Percentiles rank a stretch among this genome's conserved stretches.
phyloP scores from a whole-genome alignment of 2,113 vertebrate genomes.

The Labeo catla region DNA sequence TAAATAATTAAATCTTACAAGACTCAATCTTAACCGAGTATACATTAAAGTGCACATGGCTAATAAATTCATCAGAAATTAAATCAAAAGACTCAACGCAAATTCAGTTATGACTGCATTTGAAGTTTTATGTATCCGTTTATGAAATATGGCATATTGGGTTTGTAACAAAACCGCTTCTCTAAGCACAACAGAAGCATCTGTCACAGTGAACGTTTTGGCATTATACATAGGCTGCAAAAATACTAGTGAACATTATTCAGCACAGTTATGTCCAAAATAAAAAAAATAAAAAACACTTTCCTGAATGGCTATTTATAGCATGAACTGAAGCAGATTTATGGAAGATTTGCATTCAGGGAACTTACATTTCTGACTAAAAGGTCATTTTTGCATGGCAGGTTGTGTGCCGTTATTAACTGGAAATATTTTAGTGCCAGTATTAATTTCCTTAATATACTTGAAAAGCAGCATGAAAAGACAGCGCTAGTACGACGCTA shows the following conservation, averaged over 20 bases:
- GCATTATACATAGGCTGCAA: not conserved
- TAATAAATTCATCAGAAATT: not conserved
- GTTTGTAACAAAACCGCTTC: slow-evolving; percentile 23
- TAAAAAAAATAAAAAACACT: not conserved
- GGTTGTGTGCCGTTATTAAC: slow-evolving; percentile 17
- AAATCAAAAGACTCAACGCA: not conserved
- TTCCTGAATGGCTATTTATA: not conserved
- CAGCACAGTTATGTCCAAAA: not conserved
- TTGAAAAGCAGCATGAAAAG: slow-evolving; percentile 40
- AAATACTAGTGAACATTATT: not conserved
- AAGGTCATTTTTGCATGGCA: not conserved
- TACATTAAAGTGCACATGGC: not conserved
- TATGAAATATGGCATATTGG: slow-evolving; percentile 27
- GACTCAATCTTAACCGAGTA: not conserved
- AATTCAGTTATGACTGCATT: not conserved
- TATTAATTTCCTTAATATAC: slow-evolving; percentile 34
- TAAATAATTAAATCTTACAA: not conserved
- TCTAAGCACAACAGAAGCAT: slow-evolving; percentile 9
- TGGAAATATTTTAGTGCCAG: slow-evolving; percentile 26
- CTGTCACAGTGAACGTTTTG: not conserved
- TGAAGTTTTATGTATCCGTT: slow-evolving; percentile 16
- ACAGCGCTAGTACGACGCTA: not conserved
- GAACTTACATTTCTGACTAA: not conserved
- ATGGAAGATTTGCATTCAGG: slow-evolving; percentile 10
- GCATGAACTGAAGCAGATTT: not conserved